Evolutionary conservation across 1,140 invertebrate genomes (phyloP).

Genomic region (Scaptomyza montana): DNA sequence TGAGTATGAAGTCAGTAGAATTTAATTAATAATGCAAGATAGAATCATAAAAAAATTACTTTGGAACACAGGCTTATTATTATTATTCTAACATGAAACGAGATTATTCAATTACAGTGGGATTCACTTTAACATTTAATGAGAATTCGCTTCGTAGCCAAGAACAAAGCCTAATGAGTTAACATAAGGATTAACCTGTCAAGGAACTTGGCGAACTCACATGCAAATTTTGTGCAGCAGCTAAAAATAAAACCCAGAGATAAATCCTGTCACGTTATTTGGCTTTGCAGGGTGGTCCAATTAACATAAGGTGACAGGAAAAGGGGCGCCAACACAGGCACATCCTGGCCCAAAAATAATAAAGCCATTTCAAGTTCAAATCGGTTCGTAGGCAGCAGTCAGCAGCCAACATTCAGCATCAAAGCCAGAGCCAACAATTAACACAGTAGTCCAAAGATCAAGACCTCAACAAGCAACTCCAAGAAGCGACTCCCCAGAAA

Average conservation of each 20-base stretch:
- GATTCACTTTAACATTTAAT: not conserved
- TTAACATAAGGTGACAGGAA: slow-evolving; percentile 52
- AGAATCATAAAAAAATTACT: no score
- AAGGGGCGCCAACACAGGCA: slow-evolving; percentile 47
- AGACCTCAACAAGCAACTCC: slow-evolving; percentile 61
- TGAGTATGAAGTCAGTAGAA: no score
- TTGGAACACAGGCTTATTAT: no score
- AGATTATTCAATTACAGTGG: no score
- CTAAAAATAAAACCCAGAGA: slow-evolving; percentile 53
- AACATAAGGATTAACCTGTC: slow-evolving; percentile 68
- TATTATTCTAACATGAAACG: no score
- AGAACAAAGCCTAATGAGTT: slow-evolving; percentile 58
- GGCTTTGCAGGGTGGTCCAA: slow-evolving; percentile 70
- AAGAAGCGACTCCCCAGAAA: slow-evolving; percentile 38
- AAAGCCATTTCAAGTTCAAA: slow-evolving; percentile 80
- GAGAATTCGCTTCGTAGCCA: not conserved
- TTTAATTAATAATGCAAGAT: no score
- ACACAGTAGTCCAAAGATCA: slow-evolving; percentile 80
- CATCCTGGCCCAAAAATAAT: slow-evolving; percentile 66
- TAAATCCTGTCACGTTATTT: slow-evolving; percentile 47
- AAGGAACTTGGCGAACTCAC: slow-evolving; percentile 25
- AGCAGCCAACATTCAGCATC: not conserved
- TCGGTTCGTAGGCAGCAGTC: slow-evolving; percentile 55
- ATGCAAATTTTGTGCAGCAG: slow-evolving; percentile 57
- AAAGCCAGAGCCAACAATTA: slow-evolving; percentile 62